phyloP scores from a whole-genome alignment of 2,888 invertebrate genomes.

The Agrochola lychnidis region DNA sequence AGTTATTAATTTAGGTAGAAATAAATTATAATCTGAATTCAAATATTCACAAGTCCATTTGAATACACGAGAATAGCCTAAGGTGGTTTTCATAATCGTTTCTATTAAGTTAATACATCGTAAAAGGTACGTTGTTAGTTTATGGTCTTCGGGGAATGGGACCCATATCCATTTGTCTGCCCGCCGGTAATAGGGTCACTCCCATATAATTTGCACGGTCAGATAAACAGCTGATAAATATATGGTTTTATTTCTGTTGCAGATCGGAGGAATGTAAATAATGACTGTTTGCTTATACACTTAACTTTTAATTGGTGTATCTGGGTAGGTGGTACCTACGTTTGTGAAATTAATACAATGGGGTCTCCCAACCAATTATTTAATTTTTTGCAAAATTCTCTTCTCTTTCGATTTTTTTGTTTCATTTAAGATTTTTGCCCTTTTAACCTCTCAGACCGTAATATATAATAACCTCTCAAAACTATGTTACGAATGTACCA shows the following conservation, averaged over 20 bases:
- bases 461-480: too few species aligned
- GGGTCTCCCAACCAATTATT: not conserved
- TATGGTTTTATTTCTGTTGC: slow-evolving; percentile 19
- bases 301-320: slow-evolving; percentile 19
- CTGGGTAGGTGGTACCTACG: not conserved
- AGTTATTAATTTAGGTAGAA: not conserved
- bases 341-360: not conserved
- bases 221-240: slow-evolving; percentile 47
- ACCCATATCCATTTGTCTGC: slow-evolving; percentile 49
- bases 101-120: slow-evolving; percentile 34
- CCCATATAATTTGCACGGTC: slow-evolving; percentile 37
- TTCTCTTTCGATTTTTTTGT: not conserved
- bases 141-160: slow-evolving; percentile 32
- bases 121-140: slow-evolving; percentile 28
- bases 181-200: slow-evolving; percentile 38
- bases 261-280: not conserved
- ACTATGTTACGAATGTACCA: slow-evolving; percentile 22
- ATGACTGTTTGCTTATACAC: slow-evolving; percentile 6
- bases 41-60: slow-evolving; percentile 1
- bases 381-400: not conserved
- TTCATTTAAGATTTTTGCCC: not conserved
- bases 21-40: not conserved
- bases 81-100: slow-evolving; percentile 22
- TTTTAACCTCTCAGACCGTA: too few species aligned
- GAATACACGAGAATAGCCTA: not conserved